phyloP scores from a whole-genome alignment of 2,113 vertebrate species.

The Chaenocephalus aceratus region DNA sequence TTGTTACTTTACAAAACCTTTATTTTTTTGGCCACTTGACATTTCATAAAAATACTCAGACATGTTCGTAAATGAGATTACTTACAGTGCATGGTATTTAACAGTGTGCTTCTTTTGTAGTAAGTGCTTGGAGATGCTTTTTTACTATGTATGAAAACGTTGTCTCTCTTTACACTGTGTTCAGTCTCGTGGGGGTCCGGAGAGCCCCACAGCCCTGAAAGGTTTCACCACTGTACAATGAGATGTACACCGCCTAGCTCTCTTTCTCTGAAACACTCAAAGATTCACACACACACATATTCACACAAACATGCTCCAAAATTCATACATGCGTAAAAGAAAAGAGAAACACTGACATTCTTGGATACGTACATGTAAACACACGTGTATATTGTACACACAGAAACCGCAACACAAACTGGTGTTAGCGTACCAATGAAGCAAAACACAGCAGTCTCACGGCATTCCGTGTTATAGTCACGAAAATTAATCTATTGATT shows the following conservation, averaged over 20 bases:
- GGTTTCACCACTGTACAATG: conserved; percentile 59
- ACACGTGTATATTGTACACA: background rate
- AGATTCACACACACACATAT: conserved; percentile 1
- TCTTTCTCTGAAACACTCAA: background rate
- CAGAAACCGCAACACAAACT: background rate
- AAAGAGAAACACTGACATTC: background rate
- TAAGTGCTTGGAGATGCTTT: conserved; percentile 43
- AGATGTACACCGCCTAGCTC: conserved; percentile 59
- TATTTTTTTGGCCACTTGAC: conserved; percentile 60
- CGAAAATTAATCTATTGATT: too few relatives aligned
- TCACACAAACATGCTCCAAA: background rate
- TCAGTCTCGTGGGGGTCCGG: background rate
- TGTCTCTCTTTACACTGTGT: conserved; percentile 9
- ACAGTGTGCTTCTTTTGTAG: conserved; percentile 71
- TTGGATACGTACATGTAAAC: conserved; percentile 19
- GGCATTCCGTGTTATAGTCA: too few relatives aligned
- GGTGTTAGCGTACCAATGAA: background rate
- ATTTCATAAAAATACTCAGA: conserved; percentile 55
- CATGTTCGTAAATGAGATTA: conserved; percentile 63
- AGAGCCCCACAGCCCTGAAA: conserved; percentile 14
- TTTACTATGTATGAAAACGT: conserved; percentile 38
- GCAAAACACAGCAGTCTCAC: too few relatives aligned
- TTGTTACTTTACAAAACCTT: conserved; percentile 54
- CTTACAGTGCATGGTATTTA: conserved; percentile 71
- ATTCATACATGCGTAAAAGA: background rate